A percentile compares a stretch with the other conserved stretches of the same genome.
phyloP scores from a whole-genome alignment of 2,113 vertebrate genomes.

The Anthoscopus minutus region DNA sequence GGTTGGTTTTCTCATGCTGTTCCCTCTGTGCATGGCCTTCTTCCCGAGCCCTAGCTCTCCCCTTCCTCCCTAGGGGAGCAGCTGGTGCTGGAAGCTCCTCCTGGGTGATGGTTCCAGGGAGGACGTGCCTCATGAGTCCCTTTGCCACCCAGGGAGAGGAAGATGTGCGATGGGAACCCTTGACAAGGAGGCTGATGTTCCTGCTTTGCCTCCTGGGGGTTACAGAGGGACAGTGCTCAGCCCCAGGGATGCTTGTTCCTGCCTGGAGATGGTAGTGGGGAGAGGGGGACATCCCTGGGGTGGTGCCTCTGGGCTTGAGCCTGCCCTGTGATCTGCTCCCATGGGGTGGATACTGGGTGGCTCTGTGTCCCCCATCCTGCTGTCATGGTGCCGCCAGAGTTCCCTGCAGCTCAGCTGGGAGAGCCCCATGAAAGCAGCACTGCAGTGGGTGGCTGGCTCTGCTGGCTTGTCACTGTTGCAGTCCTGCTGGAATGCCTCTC shows the following conservation, averaged over 20 bases:
- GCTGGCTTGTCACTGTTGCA: neutral
- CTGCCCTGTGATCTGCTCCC: neutral
- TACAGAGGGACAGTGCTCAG: neutral
- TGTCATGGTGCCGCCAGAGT: neutral
- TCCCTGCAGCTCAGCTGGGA: neutral
- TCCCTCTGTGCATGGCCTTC: neutral
- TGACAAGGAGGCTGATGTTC: neutral
- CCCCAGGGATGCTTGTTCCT: neutral
- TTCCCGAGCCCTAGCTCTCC: neutral
- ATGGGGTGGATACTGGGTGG: accelerated
- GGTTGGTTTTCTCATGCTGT: neutral
- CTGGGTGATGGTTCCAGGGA: neutral
- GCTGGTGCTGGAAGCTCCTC: neutral
- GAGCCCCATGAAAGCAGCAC: neutral
- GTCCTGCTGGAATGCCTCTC: neutral
- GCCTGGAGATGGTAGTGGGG: neutral
- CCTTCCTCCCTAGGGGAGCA: neutral
- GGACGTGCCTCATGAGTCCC: accelerated
- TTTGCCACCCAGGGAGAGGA: neutral
- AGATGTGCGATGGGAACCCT: neutral
- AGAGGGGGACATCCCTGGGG: neutral
- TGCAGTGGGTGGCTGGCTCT: neutral
- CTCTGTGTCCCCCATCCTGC: neutral
- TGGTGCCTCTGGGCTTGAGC: neutral
- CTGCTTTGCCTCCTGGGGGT: neutral